Base-by-base conservation (phyloP, 1,140 invertebrate genomes). In the Pararge aegeria region DNA sequence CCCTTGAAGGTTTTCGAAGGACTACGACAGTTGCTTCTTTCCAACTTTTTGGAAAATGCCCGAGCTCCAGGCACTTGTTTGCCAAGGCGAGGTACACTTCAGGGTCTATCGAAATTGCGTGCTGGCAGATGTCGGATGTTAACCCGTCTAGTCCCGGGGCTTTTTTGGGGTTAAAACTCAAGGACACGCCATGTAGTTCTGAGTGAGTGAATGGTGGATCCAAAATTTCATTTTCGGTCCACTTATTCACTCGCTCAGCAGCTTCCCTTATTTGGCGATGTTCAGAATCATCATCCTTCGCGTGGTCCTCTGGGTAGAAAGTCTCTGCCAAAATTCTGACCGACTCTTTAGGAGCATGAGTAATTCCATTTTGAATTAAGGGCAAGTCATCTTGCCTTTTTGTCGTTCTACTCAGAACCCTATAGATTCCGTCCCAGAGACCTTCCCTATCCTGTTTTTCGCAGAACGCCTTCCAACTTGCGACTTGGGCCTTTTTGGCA, bases 401-500 rank as follows among this genome's bases (percentile, higher is more conserved):
- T 0, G 34, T 34, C 40, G 15, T 34, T 12, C n/a, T 53, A 1
- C 50, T 44, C 0, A 64, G 40, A 0, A 61, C 48, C 9, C 60
- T 61, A 5, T 61, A 64, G 0, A 66, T 56, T 0, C 57, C 58
- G 0, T 58, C 55, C 63, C 63, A 64, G 6, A 66, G 5, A 0
- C 55, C 37, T 15, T 69, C 66, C 18, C 40, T 53, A 0, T 66
- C 64, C 40, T 73, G 71, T 51, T 49, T 66, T 1, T 10, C 13
- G 12, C 65, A 64, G 12, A 69, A 73, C 0, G 21, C 34, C 42
- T 66, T 73, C 66, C 69, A 71, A 27, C 68, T 71, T 5, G 7
- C 15, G n/a, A 30, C 48, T n/a, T n/a, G n/a, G n/a, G 6, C 18
- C 29, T 37, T 60, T 16, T 18, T 64, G 0, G 20, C 52, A 5